These are phyloP conservation scores for Dicyrtoma fusca DNA, from an alignment of 2,888 invertebrate genomes.

Conservation along the genomic window DNA sequence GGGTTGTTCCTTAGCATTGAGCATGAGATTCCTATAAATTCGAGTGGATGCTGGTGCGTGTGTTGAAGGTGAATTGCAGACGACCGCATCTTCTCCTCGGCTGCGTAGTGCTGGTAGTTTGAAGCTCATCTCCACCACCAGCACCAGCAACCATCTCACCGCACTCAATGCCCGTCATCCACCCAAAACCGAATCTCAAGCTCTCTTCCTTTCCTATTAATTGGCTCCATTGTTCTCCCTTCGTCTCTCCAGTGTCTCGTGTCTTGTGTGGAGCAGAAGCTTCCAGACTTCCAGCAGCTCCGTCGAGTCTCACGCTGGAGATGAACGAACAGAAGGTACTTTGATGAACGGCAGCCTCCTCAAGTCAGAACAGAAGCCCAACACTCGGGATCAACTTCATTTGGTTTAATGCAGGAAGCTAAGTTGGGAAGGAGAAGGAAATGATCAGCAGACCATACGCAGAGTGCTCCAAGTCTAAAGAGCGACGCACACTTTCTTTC, in stretches of 20 bases:
- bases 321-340: no score
- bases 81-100: slow-evolving; percentile 1
- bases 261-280: neutral
- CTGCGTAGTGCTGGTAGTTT: neutral
- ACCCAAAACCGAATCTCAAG: neutral
- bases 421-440: neutral
- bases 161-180: neutral
- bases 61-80: no score
- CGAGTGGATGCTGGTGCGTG: no score
- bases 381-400: no score
- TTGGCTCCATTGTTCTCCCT: slow-evolving; percentile 42
- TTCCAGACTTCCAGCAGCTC: neutral
- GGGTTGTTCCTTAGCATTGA: no score
- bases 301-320: no score
- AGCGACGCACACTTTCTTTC: neutral
- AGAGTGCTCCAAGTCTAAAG: no score
- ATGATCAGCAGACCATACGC: no score
- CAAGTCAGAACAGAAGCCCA: no score
- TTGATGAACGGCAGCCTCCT: no score
- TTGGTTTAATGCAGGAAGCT: no score
- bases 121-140: neutral
- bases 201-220: slow-evolving; percentile 38
- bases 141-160: neutral
- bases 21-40: no score
- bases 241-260: slow-evolving; percentile 6